phyloP scores from a whole-genome alignment of 2,113 vertebrate genomes.

The Tupaia tana region DNA sequence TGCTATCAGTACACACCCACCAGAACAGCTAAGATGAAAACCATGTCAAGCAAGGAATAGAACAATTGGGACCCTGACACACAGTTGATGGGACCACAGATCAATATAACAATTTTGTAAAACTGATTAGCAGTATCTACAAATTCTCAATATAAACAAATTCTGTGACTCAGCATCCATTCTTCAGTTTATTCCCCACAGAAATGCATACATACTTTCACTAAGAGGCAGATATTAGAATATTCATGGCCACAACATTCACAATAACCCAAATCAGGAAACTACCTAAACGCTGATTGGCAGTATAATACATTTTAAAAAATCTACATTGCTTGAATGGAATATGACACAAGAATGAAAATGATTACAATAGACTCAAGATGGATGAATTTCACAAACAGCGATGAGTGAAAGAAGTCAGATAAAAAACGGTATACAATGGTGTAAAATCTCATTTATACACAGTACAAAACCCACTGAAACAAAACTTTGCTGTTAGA shows the following conservation, averaged over 20 bases:
- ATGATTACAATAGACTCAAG: not conserved
- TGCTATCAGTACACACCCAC: not conserved
- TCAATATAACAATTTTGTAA: not conserved
- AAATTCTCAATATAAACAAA: not conserved
- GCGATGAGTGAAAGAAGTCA: not conserved
- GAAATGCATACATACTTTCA: not conserved
- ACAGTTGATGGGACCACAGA: not conserved
- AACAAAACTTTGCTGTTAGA: not conserved
- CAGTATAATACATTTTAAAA: slow-evolving; percentile 1
- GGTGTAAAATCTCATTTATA: not conserved
- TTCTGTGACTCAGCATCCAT: not conserved
- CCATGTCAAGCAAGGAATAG: not conserved
- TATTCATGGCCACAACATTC: not conserved
- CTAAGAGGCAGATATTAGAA: slow-evolving; percentile 12
- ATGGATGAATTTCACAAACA: slow-evolving; percentile 33
- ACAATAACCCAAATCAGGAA: not conserved
- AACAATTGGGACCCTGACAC: not conserved
- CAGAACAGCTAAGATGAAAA: slow-evolving; percentile 5
- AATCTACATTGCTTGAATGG: not conserved
- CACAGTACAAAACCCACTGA: not conserved
- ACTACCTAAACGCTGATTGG: slow-evolving; percentile 28
- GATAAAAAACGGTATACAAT: not conserved
- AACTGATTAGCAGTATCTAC: not conserved
- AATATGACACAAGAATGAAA: slow-evolving; percentile 35
- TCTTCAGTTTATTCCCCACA: not conserved